phyloP scores from a whole-genome alignment of 2,113 vertebrate species.

The Corythaixoides concolor region DNA sequence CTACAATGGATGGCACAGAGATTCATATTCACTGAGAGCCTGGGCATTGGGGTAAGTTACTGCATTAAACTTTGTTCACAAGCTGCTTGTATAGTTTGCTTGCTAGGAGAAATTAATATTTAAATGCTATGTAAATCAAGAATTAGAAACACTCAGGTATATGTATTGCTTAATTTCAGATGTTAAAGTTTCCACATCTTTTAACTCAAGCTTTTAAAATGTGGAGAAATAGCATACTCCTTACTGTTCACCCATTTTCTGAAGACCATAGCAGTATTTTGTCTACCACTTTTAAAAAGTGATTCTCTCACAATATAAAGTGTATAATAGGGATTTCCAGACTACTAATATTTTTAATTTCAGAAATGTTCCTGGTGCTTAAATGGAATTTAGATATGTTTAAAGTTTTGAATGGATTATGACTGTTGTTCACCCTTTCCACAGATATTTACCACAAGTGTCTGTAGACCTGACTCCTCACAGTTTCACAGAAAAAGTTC shows the following conservation, averaged over 20 bases:
- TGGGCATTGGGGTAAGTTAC: conserved; percentile 90
- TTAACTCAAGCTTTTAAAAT: not conserved
- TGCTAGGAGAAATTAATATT: not conserved
- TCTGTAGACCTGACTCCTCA: conserved; percentile 89
- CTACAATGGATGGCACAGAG: conserved; percentile 93
- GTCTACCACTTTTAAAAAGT: not conserved
- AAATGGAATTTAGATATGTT: not conserved
- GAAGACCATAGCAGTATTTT: not conserved
- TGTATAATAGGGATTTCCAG: not conserved
- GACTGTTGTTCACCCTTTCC: conserved; percentile 1
- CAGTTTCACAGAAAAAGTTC: conserved; percentile 85
- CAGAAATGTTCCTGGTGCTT: not conserved
- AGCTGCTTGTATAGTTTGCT: not conserved
- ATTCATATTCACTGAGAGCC: conserved; percentile 86
- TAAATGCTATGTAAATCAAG: not conserved
- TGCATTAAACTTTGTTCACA: not conserved
- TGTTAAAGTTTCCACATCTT: not conserved
- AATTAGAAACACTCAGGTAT: not conserved
- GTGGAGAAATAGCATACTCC: not conserved
- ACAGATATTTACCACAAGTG: conserved; percentile 85
- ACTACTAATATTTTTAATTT: not conserved
- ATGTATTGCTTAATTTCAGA: not conserved
- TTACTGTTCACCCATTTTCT: not conserved
- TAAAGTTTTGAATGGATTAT: not conserved
- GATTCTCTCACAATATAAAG: not conserved